phyloP scores from a whole-genome alignment of 2,797 vertebrate genomes.

The Scleropages formosus region DNA sequence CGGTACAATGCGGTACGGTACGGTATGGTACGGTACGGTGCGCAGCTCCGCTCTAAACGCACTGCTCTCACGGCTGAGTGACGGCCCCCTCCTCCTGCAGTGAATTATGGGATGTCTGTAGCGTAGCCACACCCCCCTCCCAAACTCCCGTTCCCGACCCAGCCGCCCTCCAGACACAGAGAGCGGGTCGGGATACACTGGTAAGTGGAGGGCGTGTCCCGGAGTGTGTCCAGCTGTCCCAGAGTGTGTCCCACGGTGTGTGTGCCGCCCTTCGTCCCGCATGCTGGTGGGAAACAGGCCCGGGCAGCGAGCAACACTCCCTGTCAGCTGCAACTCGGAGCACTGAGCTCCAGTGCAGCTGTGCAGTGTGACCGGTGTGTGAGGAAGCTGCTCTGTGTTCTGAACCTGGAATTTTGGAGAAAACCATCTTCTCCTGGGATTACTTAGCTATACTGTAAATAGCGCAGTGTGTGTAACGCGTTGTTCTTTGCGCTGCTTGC shows the following conservation, averaged over 20 bases:
- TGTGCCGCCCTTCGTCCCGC: slow-evolving; percentile 30
- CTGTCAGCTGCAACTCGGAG: not conserved
- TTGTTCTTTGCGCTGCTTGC: too few species aligned
- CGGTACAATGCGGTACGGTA: too few species aligned
- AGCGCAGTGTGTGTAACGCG: too few species aligned
- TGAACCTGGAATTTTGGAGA: too few species aligned
- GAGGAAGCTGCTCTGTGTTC: too few species aligned
- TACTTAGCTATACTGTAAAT: too few species aligned
- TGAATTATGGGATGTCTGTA: slow-evolving; percentile 31
- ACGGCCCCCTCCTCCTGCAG: slow-evolving; percentile 53
- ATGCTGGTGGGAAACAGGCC: slow-evolving; percentile 47
- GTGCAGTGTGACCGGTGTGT: too few species aligned
- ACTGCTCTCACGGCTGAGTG: slow-evolving; percentile 16
- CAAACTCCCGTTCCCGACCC: slow-evolving; percentile 23
- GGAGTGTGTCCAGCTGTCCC: slow-evolving; percentile 57
- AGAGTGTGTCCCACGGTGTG: slow-evolving; percentile 53
- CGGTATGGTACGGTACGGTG: too few species aligned
- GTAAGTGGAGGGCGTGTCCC: slow-evolving; percentile 72
- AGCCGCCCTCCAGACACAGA: slow-evolving; percentile 55
- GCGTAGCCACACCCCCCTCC: not conserved
- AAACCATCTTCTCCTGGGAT: too few species aligned
- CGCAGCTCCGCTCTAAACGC: slow-evolving; percentile 4
- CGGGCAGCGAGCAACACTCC: not conserved
- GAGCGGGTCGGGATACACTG: slow-evolving; percentile 73
- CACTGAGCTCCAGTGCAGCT: too few species aligned